These are phyloP conservation scores for Tachypleus tridentatus DNA, from an alignment of 1,140 invertebrate species.

Conservation along the genomic window DNA sequence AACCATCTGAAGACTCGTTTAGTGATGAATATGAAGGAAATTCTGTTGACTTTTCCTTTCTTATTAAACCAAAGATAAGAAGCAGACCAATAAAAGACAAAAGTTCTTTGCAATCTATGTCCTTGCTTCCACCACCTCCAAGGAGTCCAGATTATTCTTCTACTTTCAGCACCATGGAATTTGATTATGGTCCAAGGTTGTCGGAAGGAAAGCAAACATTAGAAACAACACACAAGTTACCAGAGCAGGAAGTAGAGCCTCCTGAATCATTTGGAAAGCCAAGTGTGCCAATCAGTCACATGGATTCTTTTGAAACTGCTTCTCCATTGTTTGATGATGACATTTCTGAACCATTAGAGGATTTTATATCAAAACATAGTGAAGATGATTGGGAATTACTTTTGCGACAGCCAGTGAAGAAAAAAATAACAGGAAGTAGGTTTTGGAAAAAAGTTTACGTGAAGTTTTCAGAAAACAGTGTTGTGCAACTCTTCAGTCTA, in stretches of 20 bases:
- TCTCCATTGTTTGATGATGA: slow-evolving; percentile 85
- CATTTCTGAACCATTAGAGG: slow-evolving; percentile 77
- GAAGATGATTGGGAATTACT: slow-evolving; percentile 93
- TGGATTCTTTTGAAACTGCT: slow-evolving; percentile 17
- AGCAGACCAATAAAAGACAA: no score
- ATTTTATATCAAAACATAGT: slow-evolving; percentile 63
- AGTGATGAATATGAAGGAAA: slow-evolving; percentile 11
- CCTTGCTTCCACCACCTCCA: no score
- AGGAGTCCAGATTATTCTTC: no score
- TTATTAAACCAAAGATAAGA: no score
- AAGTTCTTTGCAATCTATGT: no score
- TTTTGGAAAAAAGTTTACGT: slow-evolving; percentile 98
- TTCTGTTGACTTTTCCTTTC: no score
- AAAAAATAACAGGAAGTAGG: slow-evolving; percentile 83
- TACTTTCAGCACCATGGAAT: no score
- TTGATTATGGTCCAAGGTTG: no score
- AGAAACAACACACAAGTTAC: no score
- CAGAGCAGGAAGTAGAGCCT: no score
- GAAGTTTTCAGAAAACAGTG: slow-evolving; percentile 56
- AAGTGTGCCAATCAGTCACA: slow-evolving; percentile 2
- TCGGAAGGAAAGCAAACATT: no score
- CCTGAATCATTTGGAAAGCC: no score
- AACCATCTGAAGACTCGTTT: slow-evolving; percentile 7
- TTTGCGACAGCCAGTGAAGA: slow-evolving; percentile 87
- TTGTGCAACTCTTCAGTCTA: slow-evolving; percentile 70